Percentiles rank a stretch among this genome's conserved stretches.
phyloP scores from a whole-genome alignment of 2,113 vertebrate genomes.

The Phalacrocorax brasilianus region DNA sequence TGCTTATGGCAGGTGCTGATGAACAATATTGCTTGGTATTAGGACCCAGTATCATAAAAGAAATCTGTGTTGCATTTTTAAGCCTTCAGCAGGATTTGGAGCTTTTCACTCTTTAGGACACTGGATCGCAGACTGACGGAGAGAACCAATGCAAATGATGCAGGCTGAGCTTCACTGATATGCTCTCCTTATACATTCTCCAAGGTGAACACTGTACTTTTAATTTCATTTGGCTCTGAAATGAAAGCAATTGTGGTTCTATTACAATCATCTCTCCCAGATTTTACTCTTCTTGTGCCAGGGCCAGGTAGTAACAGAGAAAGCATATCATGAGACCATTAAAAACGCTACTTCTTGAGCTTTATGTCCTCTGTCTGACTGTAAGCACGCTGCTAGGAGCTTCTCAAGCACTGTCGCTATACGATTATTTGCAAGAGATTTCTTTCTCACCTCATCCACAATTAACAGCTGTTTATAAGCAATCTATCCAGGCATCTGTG shows the following conservation, averaged over 20 bases:
- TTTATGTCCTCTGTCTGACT: neutral
- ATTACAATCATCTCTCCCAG: neutral
- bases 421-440: neutral
- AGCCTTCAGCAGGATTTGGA: neutral
- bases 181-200: neutral
- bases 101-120: neutral
- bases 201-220: neutral
- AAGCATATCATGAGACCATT: neutral
- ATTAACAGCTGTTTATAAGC: neutral
- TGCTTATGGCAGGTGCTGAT: neutral
- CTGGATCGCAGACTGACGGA: fast-evolving
- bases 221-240: neutral
- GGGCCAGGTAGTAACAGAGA: neutral
- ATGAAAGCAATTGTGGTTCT: neutral
- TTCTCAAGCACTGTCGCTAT: neutral
- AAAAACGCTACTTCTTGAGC: neutral
- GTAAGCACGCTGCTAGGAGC: neutral
- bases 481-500: neutral
- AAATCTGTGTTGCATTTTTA: neutral
- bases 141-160: neutral
- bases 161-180: neutral
- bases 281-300: neutral
- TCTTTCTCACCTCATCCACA: neutral
- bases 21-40: neutral
- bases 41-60: neutral